Evolutionary conservation across 2,888 invertebrate genomes (phyloP), one percentile per base, ranked within the genome.

Genomic region (Eulithis testata): DNA sequence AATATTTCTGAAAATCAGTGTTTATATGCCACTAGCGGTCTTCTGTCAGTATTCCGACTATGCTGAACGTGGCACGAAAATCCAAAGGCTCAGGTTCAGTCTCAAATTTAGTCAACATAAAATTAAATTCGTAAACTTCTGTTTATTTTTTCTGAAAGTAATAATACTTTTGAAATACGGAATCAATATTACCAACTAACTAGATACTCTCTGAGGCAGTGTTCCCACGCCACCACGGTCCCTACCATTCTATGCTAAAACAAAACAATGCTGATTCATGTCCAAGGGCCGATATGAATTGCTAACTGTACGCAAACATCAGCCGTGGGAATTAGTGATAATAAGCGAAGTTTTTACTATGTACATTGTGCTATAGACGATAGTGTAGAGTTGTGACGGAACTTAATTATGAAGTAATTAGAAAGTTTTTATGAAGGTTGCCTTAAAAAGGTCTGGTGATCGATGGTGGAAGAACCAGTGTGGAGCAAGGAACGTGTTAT

Each of bases 181-280:
- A 40, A 8, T 40, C 40, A 40, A 8, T 40, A 40, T 11, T 14
- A 47, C 8, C 11, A 8, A 44, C 4, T 44, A 44, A 44, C 9
- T n/a, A 44, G 11, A 4, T 61, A 40, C 27, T 61, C 55, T 43
- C 9, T 37, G 47, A 58, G 8, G 56, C 50, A 40, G 45, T 27
- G 47, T 74, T 80, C 74, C 69, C 78, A 80, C 67, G 78, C 66
- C 74, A 75, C 68, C 69, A 68, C 78, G 77, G 75, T 77, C 70
- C 75, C 72, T 72, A 68, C 75, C 77, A 75, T 76, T 78, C 76
- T 74, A 78, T 72, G 60, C 73, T 69, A 51, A 69, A 75, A 74
- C 72, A 54, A 71, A 75, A 88, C 87, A 88, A 88, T 83, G 83
- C 76, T 79, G 73, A 84, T 85, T 85, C 85, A 83, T 84, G 81